phyloP scores from a whole-genome alignment of 2,113 vertebrate genomes.

The Coptodon bakossiorum region DNA sequence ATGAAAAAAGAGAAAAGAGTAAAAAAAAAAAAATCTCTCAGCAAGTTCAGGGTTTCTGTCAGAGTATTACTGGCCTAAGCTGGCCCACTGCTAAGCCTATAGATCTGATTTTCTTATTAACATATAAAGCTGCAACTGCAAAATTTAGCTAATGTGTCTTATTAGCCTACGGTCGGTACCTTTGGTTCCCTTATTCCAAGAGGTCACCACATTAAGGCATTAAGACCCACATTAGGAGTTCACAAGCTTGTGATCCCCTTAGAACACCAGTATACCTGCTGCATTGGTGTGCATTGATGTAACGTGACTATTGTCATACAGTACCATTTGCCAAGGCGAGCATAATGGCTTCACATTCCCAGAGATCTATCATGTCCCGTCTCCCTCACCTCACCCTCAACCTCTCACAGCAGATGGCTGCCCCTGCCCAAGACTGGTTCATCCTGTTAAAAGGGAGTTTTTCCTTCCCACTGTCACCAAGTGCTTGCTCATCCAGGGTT shows the following conservation, averaged over 20 bases:
- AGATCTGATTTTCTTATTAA: background rate
- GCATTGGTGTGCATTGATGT: background rate
- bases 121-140: background rate
- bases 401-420: background rate
- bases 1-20: fast-evolving
- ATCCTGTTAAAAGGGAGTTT: background rate
- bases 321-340: background rate
- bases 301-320: background rate
- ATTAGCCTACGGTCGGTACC: fast-evolving
- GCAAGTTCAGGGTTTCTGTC: background rate
- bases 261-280: background rate
- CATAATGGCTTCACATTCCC: background rate
- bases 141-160: background rate
- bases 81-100: fast-evolving
- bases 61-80: background rate
- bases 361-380: background rate
- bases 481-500: fast-evolving
- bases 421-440: fast-evolving
- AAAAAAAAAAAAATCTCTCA: fast-evolving
- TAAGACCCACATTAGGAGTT: fast-evolving
- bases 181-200: background rate
- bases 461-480: background rate
- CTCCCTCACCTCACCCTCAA: background rate
- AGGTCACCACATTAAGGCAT: background rate
- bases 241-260: fast-evolving